Conservation (phyloP, 2,888 invertebrate genomes). For the Venustoraphidia nigricollis region DNA sequence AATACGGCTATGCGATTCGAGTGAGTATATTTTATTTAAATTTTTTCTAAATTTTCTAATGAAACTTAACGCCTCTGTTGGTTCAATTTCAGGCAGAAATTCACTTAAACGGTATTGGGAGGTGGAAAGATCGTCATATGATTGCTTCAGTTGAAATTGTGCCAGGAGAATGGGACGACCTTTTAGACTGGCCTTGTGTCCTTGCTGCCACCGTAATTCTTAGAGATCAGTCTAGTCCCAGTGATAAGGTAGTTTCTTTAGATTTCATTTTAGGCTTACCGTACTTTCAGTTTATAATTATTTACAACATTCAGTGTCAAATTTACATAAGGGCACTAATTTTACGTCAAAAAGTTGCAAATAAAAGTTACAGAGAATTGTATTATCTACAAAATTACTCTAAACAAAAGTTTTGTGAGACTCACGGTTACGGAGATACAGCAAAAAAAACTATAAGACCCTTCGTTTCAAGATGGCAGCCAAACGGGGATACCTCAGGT, state of each 20-base stretch:
- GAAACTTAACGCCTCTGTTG: no score
- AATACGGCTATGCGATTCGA: slow-evolving; percentile 59
- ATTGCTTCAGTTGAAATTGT: slow-evolving; percentile 53
- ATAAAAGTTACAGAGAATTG: no score
- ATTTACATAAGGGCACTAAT: slow-evolving; percentile 4
- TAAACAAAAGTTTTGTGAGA: no score
- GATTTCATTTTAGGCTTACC: neutral
- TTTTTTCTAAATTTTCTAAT: no score
- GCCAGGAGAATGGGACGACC: slow-evolving; percentile 52
- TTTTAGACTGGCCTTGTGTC: slow-evolving; percentile 59
- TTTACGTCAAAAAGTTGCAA: no score
- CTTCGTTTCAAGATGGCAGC: no score
- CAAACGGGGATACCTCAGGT: no score
- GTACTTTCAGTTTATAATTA: slow-evolving; percentile 2
- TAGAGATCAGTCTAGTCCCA: slow-evolving; percentile 41
- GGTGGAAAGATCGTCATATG: slow-evolving; percentile 59
- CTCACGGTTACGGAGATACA: no score
- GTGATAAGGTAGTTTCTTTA: slow-evolving; percentile 25
- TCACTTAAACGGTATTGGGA: slow-evolving; percentile 57
- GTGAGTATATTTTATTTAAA: slow-evolving; percentile 25
- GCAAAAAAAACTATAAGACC: no score
- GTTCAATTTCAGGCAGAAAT: slow-evolving; percentile 42
- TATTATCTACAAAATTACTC: no score
- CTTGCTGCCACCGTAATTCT: slow-evolving; percentile 47
- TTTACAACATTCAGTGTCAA: neutral